These are phyloP conservation scores for Cataglyphis livida DNA, from an alignment of 2,888 invertebrate genomes.

Conservation along the genomic window DNA sequence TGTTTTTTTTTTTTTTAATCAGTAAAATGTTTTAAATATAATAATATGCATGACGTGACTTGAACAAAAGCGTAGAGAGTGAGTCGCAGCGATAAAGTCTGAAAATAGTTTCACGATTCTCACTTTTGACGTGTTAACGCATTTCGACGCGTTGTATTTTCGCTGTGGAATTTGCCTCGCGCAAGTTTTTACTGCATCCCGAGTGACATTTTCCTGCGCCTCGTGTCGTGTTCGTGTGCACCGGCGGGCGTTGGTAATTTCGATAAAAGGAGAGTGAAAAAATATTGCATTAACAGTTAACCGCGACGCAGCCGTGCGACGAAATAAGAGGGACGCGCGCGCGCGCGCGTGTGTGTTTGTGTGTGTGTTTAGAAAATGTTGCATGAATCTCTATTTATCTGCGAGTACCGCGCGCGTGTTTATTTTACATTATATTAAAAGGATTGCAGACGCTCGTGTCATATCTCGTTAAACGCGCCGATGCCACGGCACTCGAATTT, in stretches of 20 bases:
- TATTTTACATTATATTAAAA: conserved; percentile 23
- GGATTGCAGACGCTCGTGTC: conserved; percentile 19
- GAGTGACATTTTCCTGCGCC: conserved; percentile 42
- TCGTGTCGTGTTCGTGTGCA: conserved; percentile 20
- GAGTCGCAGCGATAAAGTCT: conserved; percentile 32
- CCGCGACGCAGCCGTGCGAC: conserved; percentile 1
- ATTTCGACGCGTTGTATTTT: conserved; percentile 54
- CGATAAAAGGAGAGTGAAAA: conserved; percentile 53
- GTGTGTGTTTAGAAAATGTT: not conserved
- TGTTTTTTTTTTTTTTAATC: not conserved
- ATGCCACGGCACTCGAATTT: conserved; percentile 40
- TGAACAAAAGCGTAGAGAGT: conserved; percentile 20
- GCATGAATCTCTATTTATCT: conserved; percentile 4
- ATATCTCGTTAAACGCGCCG: conserved; percentile 39
- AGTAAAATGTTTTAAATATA: conserved; percentile 20
- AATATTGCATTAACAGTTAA: conserved; percentile 45
- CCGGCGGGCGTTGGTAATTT: conserved; percentile 41
- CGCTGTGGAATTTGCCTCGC: conserved; percentile 41
- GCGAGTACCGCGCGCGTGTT: conserved; percentile 1
- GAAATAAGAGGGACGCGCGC: conserved; percentile 12
- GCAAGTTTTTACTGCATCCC: conserved; percentile 46
- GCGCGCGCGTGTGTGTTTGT: not conserved
- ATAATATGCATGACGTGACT: not conserved
- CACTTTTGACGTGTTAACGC: conserved; percentile 43
- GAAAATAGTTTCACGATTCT: conserved; percentile 46